Percentiles rank a stretch among this genome's conserved stretches.
These are phyloP conservation scores for Peromyscus polionotus DNA, from an alignment of 2,113 vertebrate species.

Conservation along the genomic window DNA sequence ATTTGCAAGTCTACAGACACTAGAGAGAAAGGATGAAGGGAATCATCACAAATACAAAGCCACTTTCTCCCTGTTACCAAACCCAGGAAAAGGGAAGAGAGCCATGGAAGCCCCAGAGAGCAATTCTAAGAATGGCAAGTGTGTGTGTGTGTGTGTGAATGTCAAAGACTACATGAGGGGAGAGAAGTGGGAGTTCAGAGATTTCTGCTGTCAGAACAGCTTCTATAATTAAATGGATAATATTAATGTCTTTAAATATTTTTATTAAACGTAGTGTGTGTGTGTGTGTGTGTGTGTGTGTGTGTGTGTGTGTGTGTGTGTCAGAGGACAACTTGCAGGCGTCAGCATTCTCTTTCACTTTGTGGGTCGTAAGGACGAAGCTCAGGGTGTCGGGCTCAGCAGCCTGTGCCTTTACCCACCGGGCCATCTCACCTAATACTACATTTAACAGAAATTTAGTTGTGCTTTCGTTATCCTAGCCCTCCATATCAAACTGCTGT, in stretches of 20 bases:
- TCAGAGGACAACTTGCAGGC: background rate
- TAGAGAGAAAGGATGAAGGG: background rate
- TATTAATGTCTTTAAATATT: background rate
- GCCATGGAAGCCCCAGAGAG: background rate
- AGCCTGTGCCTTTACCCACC: background rate
- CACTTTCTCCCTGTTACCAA: background rate
- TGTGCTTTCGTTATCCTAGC: background rate
- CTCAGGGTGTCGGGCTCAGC: background rate
- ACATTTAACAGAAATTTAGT: background rate
- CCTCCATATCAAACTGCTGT: background rate
- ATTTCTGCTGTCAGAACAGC: background rate
- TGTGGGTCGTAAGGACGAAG: background rate
- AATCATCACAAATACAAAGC: background rate
- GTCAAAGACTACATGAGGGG: background rate
- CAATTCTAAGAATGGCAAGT: background rate
- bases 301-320: background rate
- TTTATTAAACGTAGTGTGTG: background rate
- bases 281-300: background rate
- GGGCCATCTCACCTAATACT: background rate
- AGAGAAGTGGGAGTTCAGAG: background rate
- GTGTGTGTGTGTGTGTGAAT: background rate
- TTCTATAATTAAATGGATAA: background rate
- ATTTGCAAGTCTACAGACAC: background rate
- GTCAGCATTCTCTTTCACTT: background rate
- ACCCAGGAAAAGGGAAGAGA: background rate